phyloP scores from a whole-genome alignment of 2,797 vertebrate genomes.

The Eidolon dupreanum region DNA sequence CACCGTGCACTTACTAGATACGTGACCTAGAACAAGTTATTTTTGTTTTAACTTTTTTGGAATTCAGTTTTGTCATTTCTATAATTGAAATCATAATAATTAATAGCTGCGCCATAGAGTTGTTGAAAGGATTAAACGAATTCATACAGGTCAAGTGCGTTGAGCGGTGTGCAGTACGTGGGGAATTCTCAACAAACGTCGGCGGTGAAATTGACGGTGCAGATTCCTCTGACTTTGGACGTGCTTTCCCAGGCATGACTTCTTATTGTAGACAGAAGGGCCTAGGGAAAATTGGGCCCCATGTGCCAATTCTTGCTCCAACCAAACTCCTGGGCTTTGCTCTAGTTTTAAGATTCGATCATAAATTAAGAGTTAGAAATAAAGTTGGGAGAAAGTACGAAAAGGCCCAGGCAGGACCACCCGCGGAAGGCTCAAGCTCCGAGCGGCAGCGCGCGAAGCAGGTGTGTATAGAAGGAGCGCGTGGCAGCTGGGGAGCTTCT shows the following conservation, averaged over 20 bases:
- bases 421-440: rapidly evolving
- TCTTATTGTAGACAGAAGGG: neutral
- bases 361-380: neutral
- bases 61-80: neutral
- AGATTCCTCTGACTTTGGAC: neutral
- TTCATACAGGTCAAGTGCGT: neutral
- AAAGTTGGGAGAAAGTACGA: neutral
- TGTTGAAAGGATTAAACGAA: neutral
- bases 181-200: rapidly evolving
- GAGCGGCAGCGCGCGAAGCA: rapidly evolving
- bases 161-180: too few relatives aligned
- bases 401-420: neutral
- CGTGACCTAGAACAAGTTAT: neutral
- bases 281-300: neutral
- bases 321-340: neutral
- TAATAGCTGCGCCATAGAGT: too few relatives aligned
- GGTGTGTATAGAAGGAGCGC: neutral
- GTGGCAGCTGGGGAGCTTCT: rapidly evolving
- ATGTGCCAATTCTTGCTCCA: neutral
- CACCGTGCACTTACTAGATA: neutral
- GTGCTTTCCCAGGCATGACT: neutral
- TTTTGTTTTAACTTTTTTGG: neutral
- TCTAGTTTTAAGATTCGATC: neutral
- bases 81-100: neutral
- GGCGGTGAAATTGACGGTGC: rapidly evolving